Conservation (phyloP, 2,113 vertebrate genomes). For the Mirounga angustirostris region DNA sequence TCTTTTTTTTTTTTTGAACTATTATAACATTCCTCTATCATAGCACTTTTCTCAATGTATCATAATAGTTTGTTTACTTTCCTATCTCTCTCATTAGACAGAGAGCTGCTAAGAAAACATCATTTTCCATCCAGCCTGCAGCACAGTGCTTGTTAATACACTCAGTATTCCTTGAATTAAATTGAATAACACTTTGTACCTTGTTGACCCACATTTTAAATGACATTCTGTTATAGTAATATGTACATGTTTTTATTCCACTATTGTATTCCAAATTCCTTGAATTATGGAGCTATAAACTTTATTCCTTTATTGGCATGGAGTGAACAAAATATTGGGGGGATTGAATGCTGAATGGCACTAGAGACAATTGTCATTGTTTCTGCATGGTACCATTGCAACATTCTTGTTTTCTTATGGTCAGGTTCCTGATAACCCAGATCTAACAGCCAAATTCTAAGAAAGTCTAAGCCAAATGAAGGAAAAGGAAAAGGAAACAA, state of each 20-base stretch:
- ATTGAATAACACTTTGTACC: background rate
- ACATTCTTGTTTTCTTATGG: background rate
- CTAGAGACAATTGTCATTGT: background rate
- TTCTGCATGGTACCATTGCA: background rate
- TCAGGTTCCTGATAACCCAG: background rate
- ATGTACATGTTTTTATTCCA: background rate
- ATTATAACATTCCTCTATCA: background rate
- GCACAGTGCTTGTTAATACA: background rate
- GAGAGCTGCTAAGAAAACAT: conserved; percentile 51
- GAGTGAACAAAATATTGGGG: background rate
- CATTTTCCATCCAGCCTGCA: background rate
- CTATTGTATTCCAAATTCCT: background rate
- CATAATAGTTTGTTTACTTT: conserved; percentile 57
- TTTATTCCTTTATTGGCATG: background rate
- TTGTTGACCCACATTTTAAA: background rate
- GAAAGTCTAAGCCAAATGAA: background rate
- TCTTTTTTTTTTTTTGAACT: background rate
- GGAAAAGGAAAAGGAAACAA: background rate
- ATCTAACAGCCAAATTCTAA: background rate
- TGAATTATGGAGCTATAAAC: background rate
- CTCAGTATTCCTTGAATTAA: conserved; percentile 22
- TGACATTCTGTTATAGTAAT: background rate
- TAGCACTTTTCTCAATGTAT: background rate
- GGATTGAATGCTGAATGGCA: background rate
- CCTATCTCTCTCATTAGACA: conserved; percentile 25